Conservation (phyloP, 2,888 invertebrate species). For the Pharmacophagus antenor region DNA sequence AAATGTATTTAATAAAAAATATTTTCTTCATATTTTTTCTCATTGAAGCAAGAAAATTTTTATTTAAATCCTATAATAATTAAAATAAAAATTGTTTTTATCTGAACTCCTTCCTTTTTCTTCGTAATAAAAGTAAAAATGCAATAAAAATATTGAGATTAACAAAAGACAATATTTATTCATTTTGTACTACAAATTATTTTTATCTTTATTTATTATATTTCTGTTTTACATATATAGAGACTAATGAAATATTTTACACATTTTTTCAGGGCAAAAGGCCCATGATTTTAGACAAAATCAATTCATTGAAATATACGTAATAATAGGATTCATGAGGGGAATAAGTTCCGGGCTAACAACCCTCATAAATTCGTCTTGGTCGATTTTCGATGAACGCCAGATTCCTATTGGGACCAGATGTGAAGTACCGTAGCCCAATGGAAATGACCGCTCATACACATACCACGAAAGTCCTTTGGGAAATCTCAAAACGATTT, state of each 20-base stretch:
- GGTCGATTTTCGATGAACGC: constrained; percentile 52
- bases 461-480: constrained; percentile 46
- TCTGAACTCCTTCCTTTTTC: no score
- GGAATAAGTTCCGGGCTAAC: constrained; percentile 49
- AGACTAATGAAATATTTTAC: background rate
- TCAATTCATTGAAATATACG: constrained; percentile 16
- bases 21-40: no score
- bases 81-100: no score
- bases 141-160: no score
- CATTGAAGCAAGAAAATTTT: no score
- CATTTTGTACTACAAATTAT: no score
- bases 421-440: constrained; percentile 50
- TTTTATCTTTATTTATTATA: no score
- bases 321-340: constrained; percentile 28
- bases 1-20: no score
- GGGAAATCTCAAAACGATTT: constrained; percentile 67
- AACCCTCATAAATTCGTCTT: constrained; percentile 59
- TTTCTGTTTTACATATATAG: no score
- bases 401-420: constrained; percentile 50
- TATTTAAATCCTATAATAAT: no score
- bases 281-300: constrained; percentile 7
- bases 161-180: no score
- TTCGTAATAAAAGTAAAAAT: no score
- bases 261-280: background rate
- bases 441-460: constrained; percentile 61